These are phyloP conservation scores for Sebastes nivosus DNA, from an alignment of 2,797 vertebrate species.

Conservation along the genomic window DNA sequence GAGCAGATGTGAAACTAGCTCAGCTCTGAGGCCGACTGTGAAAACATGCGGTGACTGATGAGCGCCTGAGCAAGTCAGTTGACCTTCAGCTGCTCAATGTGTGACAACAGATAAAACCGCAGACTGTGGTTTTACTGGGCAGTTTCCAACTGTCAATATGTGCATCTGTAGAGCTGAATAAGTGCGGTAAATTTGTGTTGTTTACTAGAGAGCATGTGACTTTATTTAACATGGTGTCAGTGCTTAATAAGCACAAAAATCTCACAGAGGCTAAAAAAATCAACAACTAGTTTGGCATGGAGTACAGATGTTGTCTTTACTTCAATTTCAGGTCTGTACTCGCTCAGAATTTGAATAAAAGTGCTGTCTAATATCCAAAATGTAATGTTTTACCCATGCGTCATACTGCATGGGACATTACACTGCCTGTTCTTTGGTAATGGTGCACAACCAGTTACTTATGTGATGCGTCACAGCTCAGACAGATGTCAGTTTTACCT, in stretches of 20 bases:
- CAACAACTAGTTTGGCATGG: neutral
- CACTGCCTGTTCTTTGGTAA: neutral
- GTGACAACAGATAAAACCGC: neutral
- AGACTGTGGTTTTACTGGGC: neutral
- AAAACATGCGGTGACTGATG: neutral
- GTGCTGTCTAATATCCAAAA: neutral
- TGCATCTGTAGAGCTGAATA: neutral
- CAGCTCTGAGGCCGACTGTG: no score
- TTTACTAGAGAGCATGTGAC: neutral
- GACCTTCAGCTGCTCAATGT: neutral
- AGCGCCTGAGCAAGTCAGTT: neutral
- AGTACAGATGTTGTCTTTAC: neutral
- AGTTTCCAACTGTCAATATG: neutral
- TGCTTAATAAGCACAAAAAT: neutral
- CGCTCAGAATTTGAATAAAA: neutral
- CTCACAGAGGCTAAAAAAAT: neutral
- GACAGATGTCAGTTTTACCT: constrained; percentile 56
- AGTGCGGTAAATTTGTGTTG: no score
- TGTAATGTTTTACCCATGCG: neutral
- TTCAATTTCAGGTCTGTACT: neutral
- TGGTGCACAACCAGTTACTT: neutral
- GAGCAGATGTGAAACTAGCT: no score
- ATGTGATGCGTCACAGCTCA: neutral
- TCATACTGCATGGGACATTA: neutral
- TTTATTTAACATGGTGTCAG: neutral